Conservation (phyloP, 2,888 invertebrate species). For the Pristionchus japonicus region DNA sequence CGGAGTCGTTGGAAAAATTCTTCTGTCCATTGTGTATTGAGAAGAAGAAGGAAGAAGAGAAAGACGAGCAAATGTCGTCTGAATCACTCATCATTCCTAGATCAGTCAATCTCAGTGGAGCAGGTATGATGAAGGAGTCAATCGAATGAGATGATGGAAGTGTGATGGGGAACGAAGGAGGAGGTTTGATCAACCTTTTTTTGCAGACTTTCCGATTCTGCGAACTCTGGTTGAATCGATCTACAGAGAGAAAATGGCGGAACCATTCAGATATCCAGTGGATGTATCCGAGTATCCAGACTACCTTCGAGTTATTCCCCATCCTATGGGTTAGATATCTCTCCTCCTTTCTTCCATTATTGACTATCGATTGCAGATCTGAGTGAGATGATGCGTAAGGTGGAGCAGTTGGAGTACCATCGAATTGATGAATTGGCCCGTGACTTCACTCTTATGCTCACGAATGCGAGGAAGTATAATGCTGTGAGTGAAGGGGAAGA, state of each 20-base stretch:
- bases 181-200: background rate
- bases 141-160: too few species aligned
- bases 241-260: background rate
- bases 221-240: background rate
- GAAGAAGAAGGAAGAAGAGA: slow-evolving; percentile 50
- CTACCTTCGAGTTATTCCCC: slow-evolving; percentile 41
- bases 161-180: background rate
- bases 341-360: background rate
- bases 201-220: slow-evolving; percentile 10
- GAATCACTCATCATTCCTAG: background rate
- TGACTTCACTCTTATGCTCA: slow-evolving; percentile 98
- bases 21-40: slow-evolving; percentile 90
- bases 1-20: slow-evolving; percentile 94
- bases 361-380: slow-evolving; percentile 83
- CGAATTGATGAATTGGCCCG: slow-evolving; percentile 87
- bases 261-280: slow-evolving; percentile 22
- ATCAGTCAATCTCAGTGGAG: background rate
- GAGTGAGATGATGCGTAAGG: slow-evolving; percentile 82
- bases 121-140: background rate
- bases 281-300: slow-evolving; percentile 1
- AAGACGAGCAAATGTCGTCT: background rate
- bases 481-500: background rate
- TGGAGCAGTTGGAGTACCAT: slow-evolving; percentile 74
- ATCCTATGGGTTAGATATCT: slow-evolving; percentile 45
- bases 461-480: slow-evolving; percentile 83